Evolutionary conservation across 2,888 invertebrate species (phyloP).

Genomic region (Saturnia japonica): DNA sequence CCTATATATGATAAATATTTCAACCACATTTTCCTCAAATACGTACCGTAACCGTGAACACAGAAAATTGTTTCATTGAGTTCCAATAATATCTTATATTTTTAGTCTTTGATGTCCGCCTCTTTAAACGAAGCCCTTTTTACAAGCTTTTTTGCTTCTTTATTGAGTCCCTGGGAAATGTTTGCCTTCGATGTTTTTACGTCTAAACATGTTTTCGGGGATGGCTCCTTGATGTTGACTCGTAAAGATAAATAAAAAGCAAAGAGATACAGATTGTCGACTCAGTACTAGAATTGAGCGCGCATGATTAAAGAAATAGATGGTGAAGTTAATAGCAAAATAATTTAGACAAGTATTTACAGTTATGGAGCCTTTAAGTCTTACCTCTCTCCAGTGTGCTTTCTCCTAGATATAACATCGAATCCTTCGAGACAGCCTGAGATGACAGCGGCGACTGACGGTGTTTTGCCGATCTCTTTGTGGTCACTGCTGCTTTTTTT

Average conservation of each 20-base stretch:
- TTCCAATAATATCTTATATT: conserved; percentile 28
- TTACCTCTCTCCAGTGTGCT: too few species aligned
- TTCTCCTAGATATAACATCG: too few species aligned
- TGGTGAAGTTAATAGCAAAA: too few species aligned
- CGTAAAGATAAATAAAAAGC: background rate
- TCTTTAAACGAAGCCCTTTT: conserved; percentile 69
- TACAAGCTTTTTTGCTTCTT: conserved; percentile 55
- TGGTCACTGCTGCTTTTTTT: too few species aligned
- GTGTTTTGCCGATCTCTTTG: too few species aligned
- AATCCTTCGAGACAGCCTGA: too few species aligned
- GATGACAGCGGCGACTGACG: too few species aligned
- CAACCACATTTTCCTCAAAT: conserved; percentile 12
- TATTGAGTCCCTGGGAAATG: conserved; percentile 60
- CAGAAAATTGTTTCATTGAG: conserved; percentile 54
- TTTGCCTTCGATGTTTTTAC: conserved; percentile 43
- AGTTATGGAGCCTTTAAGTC: too few species aligned
- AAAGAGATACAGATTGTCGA: background rate
- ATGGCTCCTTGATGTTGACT: conserved; percentile 24
- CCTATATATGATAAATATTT: conserved; percentile 5
- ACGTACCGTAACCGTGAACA: conserved; percentile 31
- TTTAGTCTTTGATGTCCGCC: conserved; percentile 65
- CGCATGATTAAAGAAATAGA: too few species aligned
- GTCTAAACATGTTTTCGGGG: conserved; percentile 40
- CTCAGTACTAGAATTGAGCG: background rate
- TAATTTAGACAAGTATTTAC: too few species aligned